These are phyloP conservation scores for Equus quagga DNA, from an alignment of 2,113 vertebrate genomes.

Conservation along the genomic window DNA sequence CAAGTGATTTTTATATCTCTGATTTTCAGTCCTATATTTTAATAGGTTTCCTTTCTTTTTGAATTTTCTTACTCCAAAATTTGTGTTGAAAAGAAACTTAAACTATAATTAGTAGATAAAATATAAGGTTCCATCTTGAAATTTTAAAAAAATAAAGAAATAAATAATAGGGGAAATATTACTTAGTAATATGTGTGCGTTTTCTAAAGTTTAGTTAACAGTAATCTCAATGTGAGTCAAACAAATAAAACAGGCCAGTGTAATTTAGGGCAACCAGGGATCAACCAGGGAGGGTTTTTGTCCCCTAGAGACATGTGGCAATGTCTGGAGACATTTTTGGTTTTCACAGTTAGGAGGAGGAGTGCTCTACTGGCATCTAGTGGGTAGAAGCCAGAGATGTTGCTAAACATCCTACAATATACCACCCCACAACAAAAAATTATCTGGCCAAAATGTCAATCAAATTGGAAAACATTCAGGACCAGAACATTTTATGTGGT, in stretches of 20 bases:
- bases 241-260: neutral
- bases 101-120: neutral
- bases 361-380: neutral
- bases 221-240: neutral
- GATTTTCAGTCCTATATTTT: neutral
- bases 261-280: neutral
- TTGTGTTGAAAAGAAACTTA: neutral
- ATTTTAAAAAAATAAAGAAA: neutral
- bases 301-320: neutral
- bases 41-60: neutral
- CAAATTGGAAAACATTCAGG: neutral
- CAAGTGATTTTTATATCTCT: neutral
- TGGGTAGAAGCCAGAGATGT: neutral
- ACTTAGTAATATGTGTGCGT: neutral
- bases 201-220: neutral
- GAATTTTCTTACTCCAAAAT: neutral
- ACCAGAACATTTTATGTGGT: neutral
- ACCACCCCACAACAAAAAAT: neutral
- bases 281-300: neutral
- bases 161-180: neutral
- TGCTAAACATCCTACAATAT: neutral
- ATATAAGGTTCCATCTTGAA: neutral
- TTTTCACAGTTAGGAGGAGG: neutral
- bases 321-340: neutral
- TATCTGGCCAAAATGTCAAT: neutral